phyloP scores from a whole-genome alignment of 1,140 invertebrate genomes.

The Metopolophium dirhodum region DNA sequence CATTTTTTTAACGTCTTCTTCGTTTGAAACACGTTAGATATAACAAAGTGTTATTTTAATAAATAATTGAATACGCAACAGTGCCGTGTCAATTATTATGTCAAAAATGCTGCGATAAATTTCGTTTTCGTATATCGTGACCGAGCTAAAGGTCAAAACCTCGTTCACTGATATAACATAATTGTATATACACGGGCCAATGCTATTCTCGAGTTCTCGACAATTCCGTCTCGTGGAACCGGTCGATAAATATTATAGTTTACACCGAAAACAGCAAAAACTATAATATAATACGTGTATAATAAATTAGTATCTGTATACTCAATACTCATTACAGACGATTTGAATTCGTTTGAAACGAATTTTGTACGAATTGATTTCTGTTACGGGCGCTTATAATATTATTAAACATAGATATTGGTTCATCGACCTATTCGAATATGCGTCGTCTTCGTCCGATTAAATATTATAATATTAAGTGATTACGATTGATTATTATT shows the following conservation, averaged over 20 bases:
- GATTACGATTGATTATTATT: background rate
- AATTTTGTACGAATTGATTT: conserved; percentile 14
- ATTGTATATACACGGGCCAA: background rate
- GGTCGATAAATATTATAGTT: background rate
- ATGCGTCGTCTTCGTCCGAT: background rate
- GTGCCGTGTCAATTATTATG: background rate
- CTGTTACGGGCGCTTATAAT: background rate
- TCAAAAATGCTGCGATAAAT: background rate
- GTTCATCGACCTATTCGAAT: conserved; percentile 4
- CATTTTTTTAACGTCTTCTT: background rate
- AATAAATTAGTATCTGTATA: background rate
- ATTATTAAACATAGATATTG: background rate
- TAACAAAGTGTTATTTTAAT: background rate
- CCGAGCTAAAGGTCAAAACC: background rate
- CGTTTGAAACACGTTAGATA: background rate
- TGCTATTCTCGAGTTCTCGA: background rate
- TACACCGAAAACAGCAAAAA: background rate
- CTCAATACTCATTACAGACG: background rate
- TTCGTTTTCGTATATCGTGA: background rate
- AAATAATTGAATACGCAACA: background rate
- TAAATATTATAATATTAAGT: conserved; percentile 18
- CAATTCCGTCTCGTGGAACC: background rate
- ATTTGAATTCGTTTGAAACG: background rate
- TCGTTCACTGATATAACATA: background rate
- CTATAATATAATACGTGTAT: background rate